Conservation (phyloP, 2,797 vertebrate species). For the Sebastes taczanowskii region DNA sequence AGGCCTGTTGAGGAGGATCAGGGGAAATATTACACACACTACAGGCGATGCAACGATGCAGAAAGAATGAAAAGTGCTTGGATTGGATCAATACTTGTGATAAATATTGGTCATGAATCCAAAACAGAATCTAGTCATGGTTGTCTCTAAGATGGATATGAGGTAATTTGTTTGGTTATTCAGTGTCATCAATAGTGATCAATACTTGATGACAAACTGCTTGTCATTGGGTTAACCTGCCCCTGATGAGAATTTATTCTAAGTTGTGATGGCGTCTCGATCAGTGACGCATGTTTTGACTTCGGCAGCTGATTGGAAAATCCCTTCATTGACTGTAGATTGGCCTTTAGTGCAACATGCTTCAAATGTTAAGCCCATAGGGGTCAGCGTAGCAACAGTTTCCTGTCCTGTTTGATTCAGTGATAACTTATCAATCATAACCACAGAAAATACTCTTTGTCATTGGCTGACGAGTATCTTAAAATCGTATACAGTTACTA, state of each 20-base stretch:
- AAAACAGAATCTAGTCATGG: not conserved
- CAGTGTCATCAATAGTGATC: not conserved
- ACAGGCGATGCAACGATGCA: not conserved
- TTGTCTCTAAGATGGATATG: not conserved
- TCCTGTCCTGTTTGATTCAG: too few species aligned
- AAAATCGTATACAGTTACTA: not conserved
- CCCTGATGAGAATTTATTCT: not conserved
- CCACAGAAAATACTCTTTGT: not conserved
- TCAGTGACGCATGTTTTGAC: not conserved
- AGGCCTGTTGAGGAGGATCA: constrained; percentile 1
- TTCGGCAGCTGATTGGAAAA: not conserved
- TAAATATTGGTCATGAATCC: not conserved
- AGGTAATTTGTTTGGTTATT: not conserved
- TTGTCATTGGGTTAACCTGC: not conserved
- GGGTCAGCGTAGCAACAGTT: not conserved
- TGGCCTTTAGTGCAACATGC: not conserved
- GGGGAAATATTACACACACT: not conserved
- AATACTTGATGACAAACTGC: not conserved
- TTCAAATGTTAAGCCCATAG: not conserved
- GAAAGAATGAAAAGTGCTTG: not conserved
- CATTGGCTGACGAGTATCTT: not conserved
- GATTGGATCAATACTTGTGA: not conserved
- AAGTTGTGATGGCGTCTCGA: not conserved
- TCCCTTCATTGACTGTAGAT: not conserved
- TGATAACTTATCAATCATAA: not conserved